Conservation (phyloP, 2,113 vertebrate species). For the Oostethus manadensis region DNA sequence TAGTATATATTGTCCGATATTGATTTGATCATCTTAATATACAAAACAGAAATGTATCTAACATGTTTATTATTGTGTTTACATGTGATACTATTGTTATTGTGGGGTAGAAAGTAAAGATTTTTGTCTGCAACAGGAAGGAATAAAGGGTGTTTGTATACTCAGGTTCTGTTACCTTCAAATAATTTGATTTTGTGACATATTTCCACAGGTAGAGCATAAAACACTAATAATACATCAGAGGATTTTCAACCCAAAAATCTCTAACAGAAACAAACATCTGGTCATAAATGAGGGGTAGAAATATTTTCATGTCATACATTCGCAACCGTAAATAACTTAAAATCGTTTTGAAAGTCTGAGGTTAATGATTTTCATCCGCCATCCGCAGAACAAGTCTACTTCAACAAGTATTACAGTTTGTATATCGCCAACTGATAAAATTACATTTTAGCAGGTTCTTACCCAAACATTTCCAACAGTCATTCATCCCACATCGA, state of each 20-base stretch:
- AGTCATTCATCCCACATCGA: background rate
- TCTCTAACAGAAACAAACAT: conserved; percentile 6
- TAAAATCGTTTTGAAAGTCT: background rate
- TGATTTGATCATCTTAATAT: too few species aligned
- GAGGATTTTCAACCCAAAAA: background rate
- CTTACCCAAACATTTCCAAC: background rate
- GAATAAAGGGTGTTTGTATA: too few species aligned
- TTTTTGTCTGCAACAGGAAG: too few species aligned
- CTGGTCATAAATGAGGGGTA: background rate
- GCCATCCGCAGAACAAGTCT: background rate
- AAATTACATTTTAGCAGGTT: background rate
- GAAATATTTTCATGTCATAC: background rate
- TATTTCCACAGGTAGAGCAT: conserved; percentile 20
- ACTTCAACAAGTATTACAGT: too few species aligned
- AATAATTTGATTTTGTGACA: conserved; percentile 14
- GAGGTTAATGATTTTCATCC: background rate
- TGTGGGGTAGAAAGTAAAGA: too few species aligned
- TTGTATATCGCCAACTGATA: background rate
- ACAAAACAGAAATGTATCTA: too few species aligned
- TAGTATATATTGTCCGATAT: too few species aligned
- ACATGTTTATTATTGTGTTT: too few species aligned
- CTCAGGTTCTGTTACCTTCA: background rate
- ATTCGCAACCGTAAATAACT: background rate
- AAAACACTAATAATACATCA: background rate
- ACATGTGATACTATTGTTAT: too few species aligned